Percentiles rank a stretch among this genome's conserved stretches.
These are phyloP conservation scores for Campylomormyrus tamandua DNA, from an alignment of 2,113 vertebrate genomes.

Conservation along the genomic window DNA sequence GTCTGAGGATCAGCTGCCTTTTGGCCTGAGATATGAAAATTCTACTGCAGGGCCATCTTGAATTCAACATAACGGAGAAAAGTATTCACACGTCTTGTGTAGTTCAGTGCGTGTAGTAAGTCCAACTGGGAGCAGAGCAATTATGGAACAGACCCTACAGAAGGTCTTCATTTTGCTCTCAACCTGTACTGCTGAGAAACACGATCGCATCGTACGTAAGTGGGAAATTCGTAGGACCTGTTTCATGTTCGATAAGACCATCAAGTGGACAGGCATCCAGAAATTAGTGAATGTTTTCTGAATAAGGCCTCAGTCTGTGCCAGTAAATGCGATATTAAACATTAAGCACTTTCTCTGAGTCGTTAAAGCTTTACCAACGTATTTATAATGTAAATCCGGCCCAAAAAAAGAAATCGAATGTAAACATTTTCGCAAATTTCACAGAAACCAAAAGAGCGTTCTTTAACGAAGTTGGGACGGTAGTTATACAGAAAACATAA, in stretches of 20 bases:
- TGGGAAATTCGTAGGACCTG: background rate
- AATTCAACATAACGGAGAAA: background rate
- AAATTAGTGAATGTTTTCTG: background rate
- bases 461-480: background rate
- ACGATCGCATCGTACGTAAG: background rate
- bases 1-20: background rate
- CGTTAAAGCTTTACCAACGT: background rate
- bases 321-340: background rate
- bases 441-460: background rate
- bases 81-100: background rate
- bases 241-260: background rate
- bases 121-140: background rate
- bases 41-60: background rate
- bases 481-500: conserved; percentile 2
- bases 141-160: background rate
- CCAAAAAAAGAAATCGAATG: background rate
- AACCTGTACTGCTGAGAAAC: background rate
- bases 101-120: background rate
- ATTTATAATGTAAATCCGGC: background rate
- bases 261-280: background rate
- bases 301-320: background rate
- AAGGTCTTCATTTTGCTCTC: background rate
- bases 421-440: background rate
- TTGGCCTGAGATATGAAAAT: background rate
- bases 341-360: background rate